A percentile compares a stretch with the other conserved stretches of the same genome.
Conservation (phyloP, 2,888 invertebrate species). For the Hyposoter didymator region DNA sequence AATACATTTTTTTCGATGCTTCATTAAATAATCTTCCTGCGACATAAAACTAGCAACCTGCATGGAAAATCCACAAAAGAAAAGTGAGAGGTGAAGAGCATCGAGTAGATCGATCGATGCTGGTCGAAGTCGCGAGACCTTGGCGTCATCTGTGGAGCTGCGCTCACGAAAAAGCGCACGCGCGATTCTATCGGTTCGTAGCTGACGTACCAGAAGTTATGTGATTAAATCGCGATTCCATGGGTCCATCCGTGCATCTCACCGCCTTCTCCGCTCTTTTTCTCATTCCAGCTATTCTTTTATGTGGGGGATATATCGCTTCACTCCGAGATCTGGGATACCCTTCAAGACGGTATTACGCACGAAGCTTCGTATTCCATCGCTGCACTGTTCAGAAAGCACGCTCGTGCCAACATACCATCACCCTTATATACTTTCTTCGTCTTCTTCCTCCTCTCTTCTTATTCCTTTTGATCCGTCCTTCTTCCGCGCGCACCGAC, state of each 20-base stretch:
- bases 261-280: constrained; percentile 14
- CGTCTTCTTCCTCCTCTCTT: constrained; percentile 22
- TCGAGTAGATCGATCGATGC: constrained; percentile 35
- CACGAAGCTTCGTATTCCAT: constrained; percentile 38
- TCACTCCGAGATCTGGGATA: constrained; percentile 25
- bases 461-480: constrained; percentile 35
- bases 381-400: constrained; percentile 18
- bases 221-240: constrained; percentile 73
- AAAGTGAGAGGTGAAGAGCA: constrained; percentile 10
- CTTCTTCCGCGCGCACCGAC: constrained; percentile 58
- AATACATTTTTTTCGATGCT: not conserved
- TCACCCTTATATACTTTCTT: constrained; percentile 27
- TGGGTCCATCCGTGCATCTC: constrained; percentile 70
- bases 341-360: constrained; percentile 40
- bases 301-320: constrained; percentile 21
- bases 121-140: constrained; percentile 44
- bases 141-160: constrained; percentile 11
- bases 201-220: constrained; percentile 71
- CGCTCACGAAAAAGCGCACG: constrained; percentile 15
- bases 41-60: not conserved
- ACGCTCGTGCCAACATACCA: constrained; percentile 35
- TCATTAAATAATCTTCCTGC: constrained; percentile 7
- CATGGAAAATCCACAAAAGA: not conserved
- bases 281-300: constrained; percentile 49
- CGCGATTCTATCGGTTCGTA: constrained; percentile 69